Conservation (phyloP, 2,113 vertebrate genomes). For the Poeciliopsis prolifica region DNA sequence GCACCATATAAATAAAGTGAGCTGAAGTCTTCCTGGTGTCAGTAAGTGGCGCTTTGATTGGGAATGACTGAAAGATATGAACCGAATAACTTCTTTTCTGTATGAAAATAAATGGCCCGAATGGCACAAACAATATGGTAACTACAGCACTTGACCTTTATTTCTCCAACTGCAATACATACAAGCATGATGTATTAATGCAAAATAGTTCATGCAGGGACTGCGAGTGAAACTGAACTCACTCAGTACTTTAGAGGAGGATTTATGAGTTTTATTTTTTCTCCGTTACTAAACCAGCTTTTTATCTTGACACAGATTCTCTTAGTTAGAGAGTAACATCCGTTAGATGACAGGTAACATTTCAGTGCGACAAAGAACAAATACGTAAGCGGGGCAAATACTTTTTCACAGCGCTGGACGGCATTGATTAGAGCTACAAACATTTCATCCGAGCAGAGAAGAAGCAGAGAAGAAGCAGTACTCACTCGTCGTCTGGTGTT, state of each 20-base stretch:
- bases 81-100: too few relatives aligned
- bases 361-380: neutral
- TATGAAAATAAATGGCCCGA: too few relatives aligned
- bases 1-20: too few relatives aligned
- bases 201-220: too few relatives aligned
- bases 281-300: neutral
- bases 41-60: too few relatives aligned
- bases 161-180: neutral
- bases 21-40: too few relatives aligned
- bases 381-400: neutral
- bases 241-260: too few relatives aligned
- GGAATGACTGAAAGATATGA: too few relatives aligned
- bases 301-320: neutral
- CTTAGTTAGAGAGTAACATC: neutral
- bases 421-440: neutral
- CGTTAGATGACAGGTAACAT: neutral
- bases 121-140: neutral
- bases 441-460: neutral
- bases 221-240: too few relatives aligned
- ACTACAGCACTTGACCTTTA: neutral
- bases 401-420: too few relatives aligned
- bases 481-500: constrained; percentile 95
- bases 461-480: constrained; percentile 24
- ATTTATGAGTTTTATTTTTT: too few relatives aligned
- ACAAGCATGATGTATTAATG: too few relatives aligned